phyloP scores from a whole-genome alignment of 2,113 vertebrate species.

The Dascyllus trimaculatus region DNA sequence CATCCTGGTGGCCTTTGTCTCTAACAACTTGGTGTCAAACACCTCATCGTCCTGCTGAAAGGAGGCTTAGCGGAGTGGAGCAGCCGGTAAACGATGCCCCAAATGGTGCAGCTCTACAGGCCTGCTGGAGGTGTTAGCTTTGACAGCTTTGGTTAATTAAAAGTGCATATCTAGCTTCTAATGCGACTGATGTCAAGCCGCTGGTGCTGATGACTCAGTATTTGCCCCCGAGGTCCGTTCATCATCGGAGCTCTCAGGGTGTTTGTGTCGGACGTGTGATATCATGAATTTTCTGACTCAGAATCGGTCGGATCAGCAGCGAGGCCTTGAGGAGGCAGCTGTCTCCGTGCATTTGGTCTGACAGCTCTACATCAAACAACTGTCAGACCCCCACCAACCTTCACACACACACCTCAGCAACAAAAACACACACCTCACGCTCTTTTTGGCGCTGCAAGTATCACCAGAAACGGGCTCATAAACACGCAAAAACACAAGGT shows the following conservation, averaged over 20 bases:
- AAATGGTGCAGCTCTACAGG: conserved; percentile 58
- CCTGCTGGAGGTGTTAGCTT: conserved; percentile 41
- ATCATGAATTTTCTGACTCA: conserved; percentile 47
- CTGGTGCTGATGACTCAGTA: conserved; percentile 24
- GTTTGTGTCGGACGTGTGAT: conserved; percentile 26
- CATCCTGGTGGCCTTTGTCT: conserved; percentile 49
- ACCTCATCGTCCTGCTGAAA: conserved; percentile 51
- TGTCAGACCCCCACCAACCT: conserved; percentile 48
- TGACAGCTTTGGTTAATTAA: conserved; percentile 42
- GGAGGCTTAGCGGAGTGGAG: conserved; percentile 5
- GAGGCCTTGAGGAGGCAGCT: conserved; percentile 62
- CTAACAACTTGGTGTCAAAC: conserved; percentile 79
- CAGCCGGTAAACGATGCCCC: conserved; percentile 14
- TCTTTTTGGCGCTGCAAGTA: conserved; percentile 20
- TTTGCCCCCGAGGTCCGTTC: conserved; percentile 9
- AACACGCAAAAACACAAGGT: conserved; percentile 39
- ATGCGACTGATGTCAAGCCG: conserved; percentile 13
- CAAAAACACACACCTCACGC: conserved; percentile 52
- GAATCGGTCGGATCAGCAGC: conserved; percentile 37
- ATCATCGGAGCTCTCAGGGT: not conserved
- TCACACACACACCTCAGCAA: conserved; percentile 56
- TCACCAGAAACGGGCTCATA: conserved; percentile 48
- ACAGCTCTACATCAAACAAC: conserved; percentile 76
- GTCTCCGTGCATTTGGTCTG: conserved; percentile 73
- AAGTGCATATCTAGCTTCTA: conserved; percentile 28